Base-by-base conservation (phyloP, 2,797 vertebrate genomes). In the Pseudomugil gertrudae region DNA sequence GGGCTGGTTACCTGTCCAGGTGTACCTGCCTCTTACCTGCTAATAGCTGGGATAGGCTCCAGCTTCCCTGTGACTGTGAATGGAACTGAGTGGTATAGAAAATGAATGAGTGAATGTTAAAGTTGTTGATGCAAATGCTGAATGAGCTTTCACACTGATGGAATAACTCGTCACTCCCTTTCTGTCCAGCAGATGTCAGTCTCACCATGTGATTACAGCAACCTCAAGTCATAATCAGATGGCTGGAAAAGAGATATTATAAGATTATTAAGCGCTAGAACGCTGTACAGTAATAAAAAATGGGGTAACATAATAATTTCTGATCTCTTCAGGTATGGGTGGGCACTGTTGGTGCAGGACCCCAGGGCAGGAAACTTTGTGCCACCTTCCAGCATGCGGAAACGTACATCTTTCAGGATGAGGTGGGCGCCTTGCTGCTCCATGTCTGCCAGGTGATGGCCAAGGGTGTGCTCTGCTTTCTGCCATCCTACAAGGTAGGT, bases 401-500 rank as follows among this genome's bases (percentile, higher is more conserved):
- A 89, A 98, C 97, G 0, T 99, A 93, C 47, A 87, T 92, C 58
- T 99, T 99, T 70, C 98, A 99, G 85, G 98, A 99, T 17, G 98
- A 99, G 88, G 95, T 96, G 60, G 98, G 97, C 0, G 92, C 82
- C 0, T 90, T 99, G 72, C 83, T 99, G 62, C 93, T 98, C 0
- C 91, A 94, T 0, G 92, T 99, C 45, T 98, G 96, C 53, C 94
- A 95, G 76, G 90, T 88, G 0, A 82, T 99, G 32, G 79, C 93
- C 86, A 95, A 94, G 60, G 98, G 97, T 0, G 87, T 99, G 64
- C 87, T 99, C 74, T 99, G 97, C 90, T 99, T 99, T 84, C 70
- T 99, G 84, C 96, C 97, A 8, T 99, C 98, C 4, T 98, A 99
- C 71, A 99, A 98, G 95, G 96, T 98, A 93, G 80, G 48, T 27